A percentile compares a stretch with the other conserved stretches of the same genome.
Conservation (phyloP, 2,888 invertebrate species). For the Chloromyia formosa region DNA sequence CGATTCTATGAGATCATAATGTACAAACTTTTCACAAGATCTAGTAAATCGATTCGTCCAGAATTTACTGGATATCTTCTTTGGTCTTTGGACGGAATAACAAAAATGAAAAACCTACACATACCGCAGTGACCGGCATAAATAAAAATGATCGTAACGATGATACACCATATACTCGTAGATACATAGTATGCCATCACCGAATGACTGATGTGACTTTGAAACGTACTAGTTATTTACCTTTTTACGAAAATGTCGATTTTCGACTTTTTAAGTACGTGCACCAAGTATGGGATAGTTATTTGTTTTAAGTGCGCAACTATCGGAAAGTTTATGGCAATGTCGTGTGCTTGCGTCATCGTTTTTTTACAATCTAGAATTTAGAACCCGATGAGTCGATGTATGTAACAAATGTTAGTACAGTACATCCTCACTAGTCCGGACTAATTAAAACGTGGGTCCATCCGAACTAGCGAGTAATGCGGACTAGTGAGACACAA, state of each 20-base stretch:
- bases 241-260: slow-evolving; percentile 1
- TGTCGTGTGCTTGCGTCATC: slow-evolving; percentile 23
- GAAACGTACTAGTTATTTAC: slow-evolving; percentile 1
- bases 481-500: no score
- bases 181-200: not conserved
- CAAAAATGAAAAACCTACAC: slow-evolving; percentile 19
- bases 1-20: slow-evolving; percentile 11
- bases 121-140: slow-evolving; percentile 11
- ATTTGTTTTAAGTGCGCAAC: slow-evolving; percentile 10
- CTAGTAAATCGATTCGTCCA: not conserved
- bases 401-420: no score
- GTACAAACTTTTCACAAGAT: not conserved
- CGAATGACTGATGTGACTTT: slow-evolving; percentile 16
- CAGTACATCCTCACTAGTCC: no score
- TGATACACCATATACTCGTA: not conserved
- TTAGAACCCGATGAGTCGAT: no score
- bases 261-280: slow-evolving; percentile 23
- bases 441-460: no score
- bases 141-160: slow-evolving; percentile 11
- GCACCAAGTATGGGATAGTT: not conserved
- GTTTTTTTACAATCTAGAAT: slow-evolving; percentile 4
- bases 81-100: not conserved
- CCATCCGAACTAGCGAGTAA: no score
- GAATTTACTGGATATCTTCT: not conserved
- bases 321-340: not conserved